phyloP scores from a whole-genome alignment of 1,140 invertebrate species.

The Akabosia matsudoensis region DNA sequence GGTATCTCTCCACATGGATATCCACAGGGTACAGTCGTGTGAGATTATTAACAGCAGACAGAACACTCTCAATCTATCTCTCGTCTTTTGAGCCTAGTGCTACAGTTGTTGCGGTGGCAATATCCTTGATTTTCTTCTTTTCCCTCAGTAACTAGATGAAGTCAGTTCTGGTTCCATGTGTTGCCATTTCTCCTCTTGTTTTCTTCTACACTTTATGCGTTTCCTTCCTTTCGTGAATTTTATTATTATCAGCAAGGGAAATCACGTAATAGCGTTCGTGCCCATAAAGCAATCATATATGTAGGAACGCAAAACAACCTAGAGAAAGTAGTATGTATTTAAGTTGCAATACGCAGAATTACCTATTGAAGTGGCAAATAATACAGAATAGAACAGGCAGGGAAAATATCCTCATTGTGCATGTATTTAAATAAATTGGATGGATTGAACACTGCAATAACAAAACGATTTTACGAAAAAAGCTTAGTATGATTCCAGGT shows the following conservation, averaged over 20 bases:
- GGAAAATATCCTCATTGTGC: too few species aligned
- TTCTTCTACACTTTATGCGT: not conserved
- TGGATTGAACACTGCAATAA: too few species aligned
- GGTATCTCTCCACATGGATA: too few species aligned
- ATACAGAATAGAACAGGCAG: too few species aligned
- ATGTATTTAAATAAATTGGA: too few species aligned
- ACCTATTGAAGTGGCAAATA: too few species aligned
- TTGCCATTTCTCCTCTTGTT: not conserved
- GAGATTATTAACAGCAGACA: not conserved
- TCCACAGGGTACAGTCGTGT: not conserved
- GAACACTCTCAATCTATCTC: not conserved
- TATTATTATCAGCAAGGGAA: conserved; percentile 16
- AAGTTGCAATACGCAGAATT: too few species aligned
- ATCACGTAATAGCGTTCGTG: conserved; percentile 11
- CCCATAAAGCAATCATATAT: not conserved
- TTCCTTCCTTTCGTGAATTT: not conserved
- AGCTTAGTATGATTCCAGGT: too few species aligned
- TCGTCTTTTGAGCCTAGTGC: not conserved
- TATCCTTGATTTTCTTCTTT: too few species aligned
- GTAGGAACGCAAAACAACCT: not conserved
- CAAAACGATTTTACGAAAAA: too few species aligned
- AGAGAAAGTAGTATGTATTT: too few species aligned
- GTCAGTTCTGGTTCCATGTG: not conserved
- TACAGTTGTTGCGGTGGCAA: too few species aligned
- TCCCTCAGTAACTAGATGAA: not conserved